phyloP scores from a whole-genome alignment of 2,113 vertebrate genomes.

The Morphnarchus princeps region DNA sequence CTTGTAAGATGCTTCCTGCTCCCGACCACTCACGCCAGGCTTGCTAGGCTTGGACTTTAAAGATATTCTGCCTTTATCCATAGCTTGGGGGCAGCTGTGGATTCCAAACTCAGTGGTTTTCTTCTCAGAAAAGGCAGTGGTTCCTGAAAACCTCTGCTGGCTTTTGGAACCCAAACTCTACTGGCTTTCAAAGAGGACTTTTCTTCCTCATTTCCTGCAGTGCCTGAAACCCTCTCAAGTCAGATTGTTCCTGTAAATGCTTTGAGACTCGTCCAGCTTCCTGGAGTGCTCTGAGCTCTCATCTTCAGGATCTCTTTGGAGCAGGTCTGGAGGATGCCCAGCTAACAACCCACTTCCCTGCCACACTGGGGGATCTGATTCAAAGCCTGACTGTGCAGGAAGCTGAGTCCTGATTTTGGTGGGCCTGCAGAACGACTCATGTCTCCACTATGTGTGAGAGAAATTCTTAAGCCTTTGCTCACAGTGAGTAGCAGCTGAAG shows the following conservation, averaged over 20 bases:
- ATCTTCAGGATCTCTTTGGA: background rate
- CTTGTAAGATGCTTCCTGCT: background rate
- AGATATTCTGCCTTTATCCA: background rate
- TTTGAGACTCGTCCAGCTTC: background rate
- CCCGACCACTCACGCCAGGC: background rate
- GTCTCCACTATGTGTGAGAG: background rate
- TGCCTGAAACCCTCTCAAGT: background rate
- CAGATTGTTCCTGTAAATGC: background rate
- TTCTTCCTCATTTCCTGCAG: background rate
- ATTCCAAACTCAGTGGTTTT: background rate
- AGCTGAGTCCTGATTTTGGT: background rate
- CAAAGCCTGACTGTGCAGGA: background rate
- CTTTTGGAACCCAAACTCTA: background rate
- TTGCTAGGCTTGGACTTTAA: background rate
- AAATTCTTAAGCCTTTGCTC: slow-evolving; percentile 17
- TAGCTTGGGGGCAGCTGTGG: background rate
- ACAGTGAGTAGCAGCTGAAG: background rate
- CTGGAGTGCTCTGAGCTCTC: background rate
- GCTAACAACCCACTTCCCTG: background rate
- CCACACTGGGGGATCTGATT: background rate
- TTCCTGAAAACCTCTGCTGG: background rate
- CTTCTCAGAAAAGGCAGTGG: background rate
- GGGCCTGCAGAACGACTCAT: background rate
- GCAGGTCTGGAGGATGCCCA: background rate
- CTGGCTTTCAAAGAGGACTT: background rate